phyloP scores from a whole-genome alignment of 2,113 vertebrate genomes.

The Triplophysa dalaica region DNA sequence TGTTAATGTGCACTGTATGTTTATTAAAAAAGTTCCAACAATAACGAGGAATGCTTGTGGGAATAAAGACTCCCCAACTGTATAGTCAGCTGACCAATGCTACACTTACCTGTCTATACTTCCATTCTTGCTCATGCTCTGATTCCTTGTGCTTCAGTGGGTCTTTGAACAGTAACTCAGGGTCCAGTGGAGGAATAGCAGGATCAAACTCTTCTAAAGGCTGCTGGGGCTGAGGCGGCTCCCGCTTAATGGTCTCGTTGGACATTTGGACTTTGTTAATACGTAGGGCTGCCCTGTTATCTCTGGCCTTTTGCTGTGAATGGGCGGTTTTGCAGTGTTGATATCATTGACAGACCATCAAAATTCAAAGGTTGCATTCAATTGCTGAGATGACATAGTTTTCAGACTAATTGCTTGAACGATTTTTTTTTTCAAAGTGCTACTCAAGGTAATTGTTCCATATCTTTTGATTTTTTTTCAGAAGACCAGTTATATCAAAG shows the following conservation, averaged over 20 bases:
- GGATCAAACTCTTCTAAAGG: slow-evolving; percentile 74
- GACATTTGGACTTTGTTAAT: slow-evolving; percentile 96
- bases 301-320: slow-evolving; percentile 93
- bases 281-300: slow-evolving; percentile 92
- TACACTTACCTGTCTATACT: slow-evolving; percentile 88
- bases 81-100: background rate
- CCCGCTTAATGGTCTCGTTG: slow-evolving; percentile 87
- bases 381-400: slow-evolving; percentile 8
- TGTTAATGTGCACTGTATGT: too few species aligned
- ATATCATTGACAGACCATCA: background rate
- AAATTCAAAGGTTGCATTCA: slow-evolving; percentile 14
- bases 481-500: background rate
- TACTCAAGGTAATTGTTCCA: slow-evolving; percentile 21
- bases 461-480: background rate
- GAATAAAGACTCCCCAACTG: background rate
- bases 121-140: slow-evolving; percentile 97
- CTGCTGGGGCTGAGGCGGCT: slow-evolving; percentile 82
- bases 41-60: background rate
- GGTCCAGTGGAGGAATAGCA: slow-evolving; percentile 77
- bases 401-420: slow-evolving; percentile 3
- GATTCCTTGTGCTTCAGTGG: slow-evolving; percentile 91
- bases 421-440: slow-evolving; percentile 6
- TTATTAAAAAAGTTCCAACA: too few species aligned
- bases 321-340: slow-evolving; percentile 23
- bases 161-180: slow-evolving; percentile 84